Base-by-base conservation (phyloP, 2,113 vertebrate genomes). In the Toxotes chatareus region DNA sequence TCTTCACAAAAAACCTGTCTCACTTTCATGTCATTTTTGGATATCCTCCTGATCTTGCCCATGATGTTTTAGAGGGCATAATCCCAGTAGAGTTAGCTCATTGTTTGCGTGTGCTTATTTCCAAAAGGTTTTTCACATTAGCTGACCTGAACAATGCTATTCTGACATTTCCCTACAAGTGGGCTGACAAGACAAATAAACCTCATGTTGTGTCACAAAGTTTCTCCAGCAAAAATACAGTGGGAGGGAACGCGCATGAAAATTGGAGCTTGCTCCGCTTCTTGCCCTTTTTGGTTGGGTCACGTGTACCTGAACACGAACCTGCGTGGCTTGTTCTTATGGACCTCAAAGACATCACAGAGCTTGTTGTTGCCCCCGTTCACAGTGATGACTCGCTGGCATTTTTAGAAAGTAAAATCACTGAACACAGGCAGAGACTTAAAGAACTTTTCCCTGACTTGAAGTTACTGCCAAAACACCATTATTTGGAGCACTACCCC, bases 331-430 rank as follows among this genome's bases (percentile, higher is more conserved):
- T 19, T 0, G 13, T 76, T 4, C 19, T 84, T 11, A 68, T 82
- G 65, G 67, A n/a, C n/a, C n/a, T n/a, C n/a, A n/a, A n/a, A n/a
- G n/a, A n/a, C n/a, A n/a, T n/a, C n/a, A n/a, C n/a, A n/a, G n/a
- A n/a, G n/a, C n/a, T n/a, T n/a, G n/a, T n/a, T n/a, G n/a, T n/a
- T n/a, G n/a, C n/a, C n/a, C 56, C 56, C 19, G 8, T 69, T 0
- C 80, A 86, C n/a, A 73, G n/a, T 65, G 87, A 86, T 27, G 84
- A 83, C n/a, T 68, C 56, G 1, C 11, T 81, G 1, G 49, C 56
- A 10, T 84, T 53, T 64, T 40, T 86, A 8, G 80, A 81, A 27
- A 4, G n/a, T 14, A 78, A 84, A 56, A 73, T 86, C 9, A 0
- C 49, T 12, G 81, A 81, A 62, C 86, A 85, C 31, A 56, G n/a